Conservation (phyloP, 2,888 invertebrate species). For the Coelinius sp. region DNA sequence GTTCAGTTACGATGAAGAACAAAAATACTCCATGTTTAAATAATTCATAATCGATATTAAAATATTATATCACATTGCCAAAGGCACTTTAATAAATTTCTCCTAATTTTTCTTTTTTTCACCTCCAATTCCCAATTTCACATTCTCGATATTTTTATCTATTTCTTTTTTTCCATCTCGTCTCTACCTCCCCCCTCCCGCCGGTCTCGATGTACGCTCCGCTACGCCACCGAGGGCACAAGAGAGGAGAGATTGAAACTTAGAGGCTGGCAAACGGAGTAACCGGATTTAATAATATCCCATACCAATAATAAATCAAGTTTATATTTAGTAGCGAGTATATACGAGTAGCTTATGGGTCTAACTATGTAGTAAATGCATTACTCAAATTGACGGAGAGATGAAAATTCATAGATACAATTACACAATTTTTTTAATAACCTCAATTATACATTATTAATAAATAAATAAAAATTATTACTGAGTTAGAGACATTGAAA, state of each 20-base stretch:
- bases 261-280: conserved; percentile 57
- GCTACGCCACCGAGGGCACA: conserved; percentile 38
- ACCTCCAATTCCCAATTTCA: conserved; percentile 27
- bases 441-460: too few relatives aligned
- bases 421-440: too few relatives aligned
- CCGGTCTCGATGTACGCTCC: conserved; percentile 35
- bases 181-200: conserved; percentile 41
- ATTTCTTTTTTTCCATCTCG: conserved; percentile 32
- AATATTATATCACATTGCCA: too few relatives aligned
- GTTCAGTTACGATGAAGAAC: neutral
- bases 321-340: conserved; percentile 58
- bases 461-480: too few relatives aligned
- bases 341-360: conserved; percentile 30
- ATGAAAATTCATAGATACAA: neutral
- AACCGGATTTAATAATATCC: conserved; percentile 66
- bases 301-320: conserved; percentile 63
- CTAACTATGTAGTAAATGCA: conserved; percentile 26
- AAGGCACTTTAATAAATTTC: conserved; percentile 66
- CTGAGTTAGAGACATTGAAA: too few relatives aligned
- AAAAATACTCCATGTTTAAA: neutral
- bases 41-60: neutral
- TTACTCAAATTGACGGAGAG: neutral
- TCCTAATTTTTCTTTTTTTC: conserved; percentile 39
- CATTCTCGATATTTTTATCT: conserved; percentile 34
- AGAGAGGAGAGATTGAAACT: conserved; percentile 59